phyloP scores from a whole-genome alignment of 2,888 invertebrate genomes.

The Phymatocera aterrima region DNA sequence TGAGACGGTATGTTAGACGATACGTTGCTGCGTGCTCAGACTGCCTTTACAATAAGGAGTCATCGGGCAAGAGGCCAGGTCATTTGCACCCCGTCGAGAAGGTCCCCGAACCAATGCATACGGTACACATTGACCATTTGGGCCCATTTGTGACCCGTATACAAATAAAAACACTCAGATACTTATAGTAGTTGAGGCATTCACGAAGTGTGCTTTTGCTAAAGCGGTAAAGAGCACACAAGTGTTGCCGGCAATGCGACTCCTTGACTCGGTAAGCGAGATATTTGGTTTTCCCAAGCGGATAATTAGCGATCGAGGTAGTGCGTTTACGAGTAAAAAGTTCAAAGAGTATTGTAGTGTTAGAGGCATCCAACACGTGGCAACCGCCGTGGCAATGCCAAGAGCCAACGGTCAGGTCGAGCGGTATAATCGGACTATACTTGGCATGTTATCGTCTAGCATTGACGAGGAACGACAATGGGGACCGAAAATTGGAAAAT shows the following conservation, averaged over 20 bases:
- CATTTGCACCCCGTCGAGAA: slow-evolving; percentile 50
- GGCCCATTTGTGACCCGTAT: slow-evolving; percentile 51
- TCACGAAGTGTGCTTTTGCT: slow-evolving; percentile 44
- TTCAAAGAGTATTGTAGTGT: slow-evolving; percentile 46
- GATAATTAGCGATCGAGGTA: slow-evolving; percentile 47
- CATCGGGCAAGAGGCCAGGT: slow-evolving; percentile 43
- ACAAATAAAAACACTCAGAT: slow-evolving; percentile 47
- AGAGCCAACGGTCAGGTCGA: slow-evolving; percentile 61
- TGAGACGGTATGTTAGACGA: slow-evolving; percentile 51
- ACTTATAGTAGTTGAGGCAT: slow-evolving; percentile 41
- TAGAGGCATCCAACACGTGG: slow-evolving; percentile 52
- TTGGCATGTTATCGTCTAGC: slow-evolving; percentile 52
- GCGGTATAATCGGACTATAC: slow-evolving; percentile 56
- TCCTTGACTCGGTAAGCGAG: not conserved
- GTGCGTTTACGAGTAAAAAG: slow-evolving; percentile 45
- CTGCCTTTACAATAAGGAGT: slow-evolving; percentile 50
- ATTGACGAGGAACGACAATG: slow-evolving; percentile 51
- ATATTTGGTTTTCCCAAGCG: slow-evolving; percentile 7
- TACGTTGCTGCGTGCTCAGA: slow-evolving; percentile 53
- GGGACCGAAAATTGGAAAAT: slow-evolving; percentile 53
- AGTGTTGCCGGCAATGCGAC: slow-evolving; percentile 32
- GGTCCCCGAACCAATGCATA: slow-evolving; percentile 49
- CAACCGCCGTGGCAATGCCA: slow-evolving; percentile 59
- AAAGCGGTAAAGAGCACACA: slow-evolving; percentile 46
- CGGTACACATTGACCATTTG: slow-evolving; percentile 51